A percentile compares a stretch with the other conserved stretches of the same genome.
Evolutionary conservation across 2,113 vertebrate species (phyloP).

Genomic region (Pholis gunnellus): DNA sequence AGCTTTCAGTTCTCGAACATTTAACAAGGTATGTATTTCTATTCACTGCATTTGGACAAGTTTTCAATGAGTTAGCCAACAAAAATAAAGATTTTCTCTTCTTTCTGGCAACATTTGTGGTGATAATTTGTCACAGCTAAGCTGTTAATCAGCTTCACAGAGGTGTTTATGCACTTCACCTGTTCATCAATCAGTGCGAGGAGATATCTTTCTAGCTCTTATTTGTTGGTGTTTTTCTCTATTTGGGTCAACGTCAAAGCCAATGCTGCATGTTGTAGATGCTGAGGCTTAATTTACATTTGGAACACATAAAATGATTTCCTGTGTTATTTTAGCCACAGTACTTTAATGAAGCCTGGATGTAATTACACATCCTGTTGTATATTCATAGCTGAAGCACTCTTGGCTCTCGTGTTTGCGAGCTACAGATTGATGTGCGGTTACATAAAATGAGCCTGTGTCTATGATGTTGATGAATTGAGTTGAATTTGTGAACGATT

Average conservation of each 20-base stretch:
- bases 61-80: neutral
- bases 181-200: slow-evolving; percentile 28
- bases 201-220: neutral
- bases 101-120: neutral
- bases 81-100: neutral
- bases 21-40: neutral
- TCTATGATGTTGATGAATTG: neutral
- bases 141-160: neutral
- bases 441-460: neutral
- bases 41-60: neutral
- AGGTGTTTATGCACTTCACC: slow-evolving; percentile 15
- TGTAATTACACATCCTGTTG: neutral
- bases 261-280: neutral
- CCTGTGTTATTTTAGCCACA: neutral
- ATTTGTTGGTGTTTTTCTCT: slow-evolving; percentile 12
- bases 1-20: neutral
- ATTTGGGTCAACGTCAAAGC: neutral
- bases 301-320: neutral
- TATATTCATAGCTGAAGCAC: neutral
- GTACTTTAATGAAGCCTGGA: neutral
- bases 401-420: neutral
- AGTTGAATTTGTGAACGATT: neutral
- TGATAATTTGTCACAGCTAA: neutral
- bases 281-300: slow-evolving; percentile 9
- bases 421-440: neutral